phyloP scores from a whole-genome alignment of 1,140 invertebrate species.

The Lordiphosa stackelbergi region DNA sequence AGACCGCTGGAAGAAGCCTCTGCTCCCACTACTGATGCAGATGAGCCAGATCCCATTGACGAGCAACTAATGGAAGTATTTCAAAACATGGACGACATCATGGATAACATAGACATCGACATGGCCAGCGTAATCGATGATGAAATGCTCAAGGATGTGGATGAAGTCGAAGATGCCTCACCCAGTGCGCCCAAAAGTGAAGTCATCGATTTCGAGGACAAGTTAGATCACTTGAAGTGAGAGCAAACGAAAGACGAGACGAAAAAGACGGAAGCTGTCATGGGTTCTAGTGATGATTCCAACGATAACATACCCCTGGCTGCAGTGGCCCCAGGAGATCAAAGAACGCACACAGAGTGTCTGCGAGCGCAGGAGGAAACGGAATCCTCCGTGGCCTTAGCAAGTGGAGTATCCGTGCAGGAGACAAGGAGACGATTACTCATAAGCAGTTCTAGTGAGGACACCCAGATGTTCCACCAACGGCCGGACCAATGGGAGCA shows the following conservation, averaged over 20 bases:
- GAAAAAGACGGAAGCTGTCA: conserved; percentile 48
- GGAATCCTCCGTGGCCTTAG: conserved; percentile 23
- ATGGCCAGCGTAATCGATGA: conserved; percentile 65
- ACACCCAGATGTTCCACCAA: conserved; percentile 24
- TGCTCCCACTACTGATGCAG: conserved; percentile 15
- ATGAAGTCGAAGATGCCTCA: conserved; percentile 37
- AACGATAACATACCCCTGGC: conserved; percentile 67
- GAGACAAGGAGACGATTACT: conserved; percentile 52
- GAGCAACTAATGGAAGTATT: conserved; percentile 69
- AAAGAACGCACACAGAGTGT: conserved; percentile 34
- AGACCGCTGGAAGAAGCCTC: conserved; percentile 18
- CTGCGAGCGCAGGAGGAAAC: conserved; percentile 9
- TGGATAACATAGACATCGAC: conserved; percentile 72
- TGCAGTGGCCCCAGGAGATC: conserved; percentile 51
- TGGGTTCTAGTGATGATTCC: conserved; percentile 67
- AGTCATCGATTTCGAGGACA: conserved; percentile 51
- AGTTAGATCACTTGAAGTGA: conserved; percentile 47
- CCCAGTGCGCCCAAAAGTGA: conserved; percentile 26
- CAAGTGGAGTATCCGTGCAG: conserved; percentile 40
- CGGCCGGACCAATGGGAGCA: conserved; percentile 19
- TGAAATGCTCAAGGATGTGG: conserved; percentile 62
- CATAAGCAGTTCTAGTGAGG: conserved; percentile 58
- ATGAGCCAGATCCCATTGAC: conserved; percentile 57
- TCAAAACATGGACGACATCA: conserved; percentile 66
- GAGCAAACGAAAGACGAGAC: conserved; percentile 33